Evolutionary conservation across 2,888 invertebrate species (phyloP).

Genomic region (Nesidiocoris tenuis): DNA sequence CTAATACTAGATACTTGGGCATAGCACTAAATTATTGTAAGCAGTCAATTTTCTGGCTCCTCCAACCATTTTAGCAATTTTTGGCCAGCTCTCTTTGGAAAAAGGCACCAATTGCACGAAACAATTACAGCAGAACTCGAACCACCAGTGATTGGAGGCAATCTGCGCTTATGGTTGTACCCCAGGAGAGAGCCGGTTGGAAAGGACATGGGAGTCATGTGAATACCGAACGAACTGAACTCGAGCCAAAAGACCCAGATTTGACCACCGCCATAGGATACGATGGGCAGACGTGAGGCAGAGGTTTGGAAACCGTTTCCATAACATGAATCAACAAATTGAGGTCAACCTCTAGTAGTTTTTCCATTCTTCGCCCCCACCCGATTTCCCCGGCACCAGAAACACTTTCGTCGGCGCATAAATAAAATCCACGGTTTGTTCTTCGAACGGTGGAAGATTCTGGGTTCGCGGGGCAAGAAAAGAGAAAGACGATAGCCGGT

Average conservation of each 20-base stretch:
- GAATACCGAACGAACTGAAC: constrained; percentile 39
- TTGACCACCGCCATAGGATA: background rate
- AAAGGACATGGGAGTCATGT: constrained; percentile 1
- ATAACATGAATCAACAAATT: constrained; percentile 42
- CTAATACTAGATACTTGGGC: too few relatives aligned
- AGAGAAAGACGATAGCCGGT: background rate
- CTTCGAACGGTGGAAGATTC: background rate
- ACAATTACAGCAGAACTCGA: too few relatives aligned
- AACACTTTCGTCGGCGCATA: constrained; percentile 30
- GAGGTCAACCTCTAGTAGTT: constrained; percentile 15
- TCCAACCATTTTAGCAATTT: too few relatives aligned
- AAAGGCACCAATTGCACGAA: too few relatives aligned
- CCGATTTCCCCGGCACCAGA: background rate
- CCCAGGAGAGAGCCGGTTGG: background rate
- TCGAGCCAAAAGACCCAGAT: constrained; percentile 36
- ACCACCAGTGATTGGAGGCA: too few relatives aligned
- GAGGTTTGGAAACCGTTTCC: constrained; percentile 39
- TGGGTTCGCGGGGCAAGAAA: background rate
- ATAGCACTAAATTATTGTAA: too few relatives aligned
- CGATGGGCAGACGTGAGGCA: background rate
- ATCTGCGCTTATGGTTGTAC: background rate
- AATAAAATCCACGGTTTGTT: constrained; percentile 30
- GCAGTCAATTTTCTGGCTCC: too few relatives aligned
- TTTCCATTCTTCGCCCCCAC: constrained; percentile 4
- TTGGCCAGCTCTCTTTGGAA: too few relatives aligned